A percentile compares a stretch with the other conserved stretches of the same genome.
phyloP scores from a whole-genome alignment of 2,113 vertebrate species.

The Hippopotamus amphibius region DNA sequence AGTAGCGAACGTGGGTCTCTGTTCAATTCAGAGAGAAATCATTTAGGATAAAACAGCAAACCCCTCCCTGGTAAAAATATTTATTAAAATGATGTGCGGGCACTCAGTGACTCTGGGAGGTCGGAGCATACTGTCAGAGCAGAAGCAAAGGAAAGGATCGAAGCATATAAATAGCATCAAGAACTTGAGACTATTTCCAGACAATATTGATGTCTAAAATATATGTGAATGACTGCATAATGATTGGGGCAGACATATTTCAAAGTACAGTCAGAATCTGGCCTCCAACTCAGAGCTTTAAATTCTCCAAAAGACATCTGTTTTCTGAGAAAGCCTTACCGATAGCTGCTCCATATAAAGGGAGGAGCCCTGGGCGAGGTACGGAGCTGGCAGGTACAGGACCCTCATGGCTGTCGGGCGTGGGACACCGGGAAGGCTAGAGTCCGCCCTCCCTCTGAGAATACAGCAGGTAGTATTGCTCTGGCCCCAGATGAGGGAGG shows the following conservation, averaged over 20 bases:
- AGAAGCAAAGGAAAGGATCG: not conserved
- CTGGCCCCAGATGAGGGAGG: not conserved
- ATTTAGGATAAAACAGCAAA: slow-evolving; percentile 26
- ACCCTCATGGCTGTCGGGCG: not conserved
- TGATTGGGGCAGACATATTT: slow-evolving; percentile 56
- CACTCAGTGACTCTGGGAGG: not conserved
- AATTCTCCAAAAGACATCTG: slow-evolving; percentile 37
- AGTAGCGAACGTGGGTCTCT: not conserved
- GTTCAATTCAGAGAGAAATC: slow-evolving; percentile 9
- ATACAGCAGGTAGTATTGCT: fast-evolving
- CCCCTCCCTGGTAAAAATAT: not conserved
- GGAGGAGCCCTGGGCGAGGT: not conserved
- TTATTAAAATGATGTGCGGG: not conserved
- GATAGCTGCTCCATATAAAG: not conserved
- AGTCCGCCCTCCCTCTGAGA: not conserved
- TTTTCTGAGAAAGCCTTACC: not conserved
- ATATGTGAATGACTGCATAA: slow-evolving; percentile 54
- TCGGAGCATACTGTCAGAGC: not conserved
- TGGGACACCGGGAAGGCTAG: not conserved
- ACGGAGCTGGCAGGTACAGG: not conserved
- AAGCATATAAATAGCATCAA: slow-evolving; percentile 59
- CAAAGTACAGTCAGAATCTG: slow-evolving; percentile 48
- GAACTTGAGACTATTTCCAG: slow-evolving; percentile 46
- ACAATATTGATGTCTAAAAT: slow-evolving; percentile 41
- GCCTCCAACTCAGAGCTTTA: slow-evolving; percentile 6